These are phyloP conservation scores for Pagetopsis macropterus DNA, from an alignment of 2,797 vertebrate genomes.

Conservation along the genomic window DNA sequence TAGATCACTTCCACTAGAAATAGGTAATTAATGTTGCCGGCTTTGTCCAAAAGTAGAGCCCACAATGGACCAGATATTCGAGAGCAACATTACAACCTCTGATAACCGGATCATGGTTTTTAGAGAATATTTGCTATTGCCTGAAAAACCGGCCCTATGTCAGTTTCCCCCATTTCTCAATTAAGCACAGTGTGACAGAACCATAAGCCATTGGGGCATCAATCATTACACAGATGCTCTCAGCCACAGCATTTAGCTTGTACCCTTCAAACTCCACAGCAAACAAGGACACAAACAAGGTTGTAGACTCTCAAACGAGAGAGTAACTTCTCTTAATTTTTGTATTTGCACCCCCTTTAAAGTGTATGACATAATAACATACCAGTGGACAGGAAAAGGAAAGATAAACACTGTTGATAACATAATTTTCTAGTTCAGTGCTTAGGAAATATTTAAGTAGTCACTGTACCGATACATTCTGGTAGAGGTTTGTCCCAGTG, in stretches of 20 bases:
- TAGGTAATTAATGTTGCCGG: slow-evolving; percentile 41
- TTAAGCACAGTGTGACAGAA: slow-evolving; percentile 41
- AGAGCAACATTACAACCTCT: slow-evolving; percentile 38
- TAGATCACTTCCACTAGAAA: slow-evolving; percentile 43
- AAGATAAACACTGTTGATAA: not conserved
- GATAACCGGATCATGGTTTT: slow-evolving; percentile 45
- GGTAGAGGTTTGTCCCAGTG: slow-evolving; percentile 98
- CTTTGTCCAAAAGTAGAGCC: slow-evolving; percentile 21
- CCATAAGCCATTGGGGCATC: slow-evolving; percentile 40
- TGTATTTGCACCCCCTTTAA: not conserved
- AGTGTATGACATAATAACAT: not conserved
- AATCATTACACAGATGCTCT: slow-evolving; percentile 47
- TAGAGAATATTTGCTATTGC: slow-evolving; percentile 42
- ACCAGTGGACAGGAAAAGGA: slow-evolving; percentile 2
- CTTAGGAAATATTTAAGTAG: not conserved
- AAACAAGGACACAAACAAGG: slow-evolving; percentile 34
- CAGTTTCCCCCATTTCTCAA: slow-evolving; percentile 48
- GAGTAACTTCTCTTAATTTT: slow-evolving; percentile 7
- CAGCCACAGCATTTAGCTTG: slow-evolving; percentile 30
- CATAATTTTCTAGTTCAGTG: not conserved
- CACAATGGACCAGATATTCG: slow-evolving; percentile 41
- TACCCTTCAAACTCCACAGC: slow-evolving; percentile 32
- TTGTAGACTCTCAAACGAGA: slow-evolving; percentile 14
- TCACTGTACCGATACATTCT: slow-evolving; percentile 92
- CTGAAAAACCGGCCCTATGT: slow-evolving; percentile 50